Evolutionary conservation across 2,113 vertebrate species (phyloP), one percentile per base, ranked within the genome.

Genomic region (Sprattus sprattus): DNA sequence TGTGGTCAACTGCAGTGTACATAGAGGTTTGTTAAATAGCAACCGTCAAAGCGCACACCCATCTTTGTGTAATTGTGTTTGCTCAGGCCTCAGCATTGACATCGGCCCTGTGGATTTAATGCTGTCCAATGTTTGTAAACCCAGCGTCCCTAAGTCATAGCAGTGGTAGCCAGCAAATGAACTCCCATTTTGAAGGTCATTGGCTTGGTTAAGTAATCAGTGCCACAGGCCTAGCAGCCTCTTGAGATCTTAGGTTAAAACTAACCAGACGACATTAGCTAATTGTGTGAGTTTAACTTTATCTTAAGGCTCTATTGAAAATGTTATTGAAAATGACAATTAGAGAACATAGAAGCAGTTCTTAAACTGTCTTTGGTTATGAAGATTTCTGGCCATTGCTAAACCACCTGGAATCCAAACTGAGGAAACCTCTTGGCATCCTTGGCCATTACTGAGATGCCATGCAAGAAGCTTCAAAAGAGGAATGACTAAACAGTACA

Each of bases 11-110:
- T 39, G 71, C 71, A 25, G 64, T n/a, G 64, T 75, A 39, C 25
- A 78, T 2, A 78, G 71, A 78, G 71, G 32, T 78, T 39, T 78
- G 20, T n/a, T 64, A 39, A 78, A 78, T 44, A 39, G 13, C 28
- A 78, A 78, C 71, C 44, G 71, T 78, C 32, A 39, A 28, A 78
- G 71, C 15, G 20, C 28, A 39, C 9, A 39, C 10, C 25, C 71
- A 78, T 78, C 71, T 78, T 78, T 39, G 28, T 78, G 71, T 16
- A 78, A 78, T 32, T 44, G 11, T 78, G 71, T 78, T 78, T 78
- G 71, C 39, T 78, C 44, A 39, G 28, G 25, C 71, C 39, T 78
- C 10, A 78, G 71, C 71, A 39, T 44, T 10, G 71, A 28, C 71
- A 78, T 64, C 6, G 9, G 71, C 1, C 3, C 71, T 13, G 0